These are phyloP conservation scores for Microtus richardsoni DNA, from an alignment of 2,113 vertebrate genomes.

Conservation along the genomic window DNA sequence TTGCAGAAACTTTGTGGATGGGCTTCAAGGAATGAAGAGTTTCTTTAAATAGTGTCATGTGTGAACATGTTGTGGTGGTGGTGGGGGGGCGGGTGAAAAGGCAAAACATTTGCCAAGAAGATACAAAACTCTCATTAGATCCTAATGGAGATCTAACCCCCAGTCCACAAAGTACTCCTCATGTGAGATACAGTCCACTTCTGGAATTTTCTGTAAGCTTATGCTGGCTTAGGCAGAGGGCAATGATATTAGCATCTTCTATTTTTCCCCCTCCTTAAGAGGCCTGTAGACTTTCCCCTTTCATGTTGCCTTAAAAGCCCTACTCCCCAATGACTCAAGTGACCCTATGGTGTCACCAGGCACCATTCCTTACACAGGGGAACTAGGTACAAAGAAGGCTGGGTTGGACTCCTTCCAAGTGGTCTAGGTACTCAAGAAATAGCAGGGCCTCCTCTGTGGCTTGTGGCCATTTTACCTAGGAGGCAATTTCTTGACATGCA, in stretches of 20 bases:
- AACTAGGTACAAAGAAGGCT: background rate
- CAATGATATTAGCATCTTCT: background rate
- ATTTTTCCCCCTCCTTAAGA: too few species aligned
- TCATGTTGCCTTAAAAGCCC: background rate
- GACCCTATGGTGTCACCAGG: background rate
- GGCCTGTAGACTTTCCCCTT: background rate
- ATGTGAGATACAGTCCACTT: background rate
- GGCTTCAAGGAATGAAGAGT: background rate
- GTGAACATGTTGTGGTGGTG: background rate
- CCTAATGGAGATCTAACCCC: too few species aligned
- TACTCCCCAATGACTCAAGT: background rate
- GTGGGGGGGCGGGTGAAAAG: background rate
- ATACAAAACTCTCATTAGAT: background rate
- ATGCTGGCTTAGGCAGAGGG: background rate
- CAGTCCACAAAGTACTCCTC: background rate
- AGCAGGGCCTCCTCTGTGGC: background rate
- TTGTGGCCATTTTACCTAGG: background rate
- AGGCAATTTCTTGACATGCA: background rate
- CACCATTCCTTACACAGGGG: background rate
- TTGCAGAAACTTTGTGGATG: background rate
- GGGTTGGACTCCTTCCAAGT: background rate
- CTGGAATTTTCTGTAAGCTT: background rate
- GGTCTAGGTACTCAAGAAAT: background rate
- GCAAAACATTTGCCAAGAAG: background rate
- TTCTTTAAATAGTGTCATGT: background rate